Evolutionary conservation across 1,140 invertebrate species (phyloP), one percentile per base, ranked within the genome.

Genomic region (Drosophila sp.): DNA sequence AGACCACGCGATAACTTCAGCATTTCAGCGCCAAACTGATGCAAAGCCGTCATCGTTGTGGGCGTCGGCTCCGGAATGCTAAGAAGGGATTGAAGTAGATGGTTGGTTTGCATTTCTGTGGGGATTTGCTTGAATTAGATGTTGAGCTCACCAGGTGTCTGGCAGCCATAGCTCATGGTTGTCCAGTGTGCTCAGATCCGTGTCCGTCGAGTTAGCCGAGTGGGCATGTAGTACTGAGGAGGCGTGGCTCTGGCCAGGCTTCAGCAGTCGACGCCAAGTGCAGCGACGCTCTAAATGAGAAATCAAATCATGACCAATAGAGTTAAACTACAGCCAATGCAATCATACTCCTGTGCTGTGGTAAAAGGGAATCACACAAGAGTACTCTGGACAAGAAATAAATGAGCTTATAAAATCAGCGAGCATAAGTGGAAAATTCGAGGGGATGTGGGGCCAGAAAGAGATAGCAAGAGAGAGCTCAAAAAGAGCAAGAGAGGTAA

Each of bases 11-110:
- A 96, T 0, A 97, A 92, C 74, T 96, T 95, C 53, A 97, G 93
- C 95, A 97, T 96, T 92, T 97, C 96, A 2, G 95, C 95, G 14
- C 96, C 96, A 76, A 97, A 96, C 80, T 96, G 95, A 90, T 96
- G 96, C 72, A 97, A 92, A 32, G 96, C 96, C 9, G 95, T 95
- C 94, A 96, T 95, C 50, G 96, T 95, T 72, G 95, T 96, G 7
- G 95, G 95, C 56, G 95, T 95, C 8, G 95, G 95, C 78, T 96
- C 96, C 6, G 82, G 90, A 64, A 92, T 90, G 74, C 91, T 91
- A 34, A 32, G 54, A 48, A 43, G 13, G 41, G 62, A 41, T 51
- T 45, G 13, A 73, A 18, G 4, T 34, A 45, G 4, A 46, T 41
- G 66, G 36, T 63, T 41, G 66, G 36, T 63, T 29, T 4, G 25